Percentiles rank a stretch among this genome's conserved stretches.
Evolutionary conservation across 2,888 invertebrate genomes (phyloP).

Genomic region (Lottia scabra): DNA sequence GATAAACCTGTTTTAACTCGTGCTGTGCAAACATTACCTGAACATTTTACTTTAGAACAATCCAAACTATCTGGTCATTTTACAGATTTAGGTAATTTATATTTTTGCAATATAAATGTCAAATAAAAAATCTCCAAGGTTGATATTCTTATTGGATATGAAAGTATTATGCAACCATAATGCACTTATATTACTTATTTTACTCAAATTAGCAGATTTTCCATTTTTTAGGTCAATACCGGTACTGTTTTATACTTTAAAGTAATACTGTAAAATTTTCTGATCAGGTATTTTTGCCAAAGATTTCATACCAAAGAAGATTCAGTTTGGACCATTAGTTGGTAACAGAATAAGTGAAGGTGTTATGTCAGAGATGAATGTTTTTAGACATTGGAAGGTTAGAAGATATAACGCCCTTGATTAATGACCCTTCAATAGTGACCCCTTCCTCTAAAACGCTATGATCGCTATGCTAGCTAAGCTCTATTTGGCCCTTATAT

Average conservation of each 20-base stretch:
- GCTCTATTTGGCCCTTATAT: no score
- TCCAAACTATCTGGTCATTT: constrained; percentile 28
- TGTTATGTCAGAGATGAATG: constrained; percentile 32
- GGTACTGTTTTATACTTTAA: not conserved
- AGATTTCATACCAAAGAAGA: constrained; percentile 39
- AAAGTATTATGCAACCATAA: no score
- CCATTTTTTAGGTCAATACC: not conserved
- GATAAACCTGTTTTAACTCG: constrained; percentile 48
- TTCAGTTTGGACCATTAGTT: constrained; percentile 57
- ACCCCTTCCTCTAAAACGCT: no score
- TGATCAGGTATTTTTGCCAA: constrained; percentile 53
- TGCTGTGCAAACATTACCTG: constrained; percentile 51
- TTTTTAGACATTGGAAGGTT: constrained; percentile 40
- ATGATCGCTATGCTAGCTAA: no score
- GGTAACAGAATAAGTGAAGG: constrained; percentile 37
- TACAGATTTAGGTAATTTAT: constrained; percentile 30
- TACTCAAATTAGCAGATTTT: no score
- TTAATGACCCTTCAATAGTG: no score
- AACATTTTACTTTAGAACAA: constrained; percentile 39
- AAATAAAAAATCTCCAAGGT: no score
- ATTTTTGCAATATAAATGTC: not conserved
- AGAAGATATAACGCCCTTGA: no score
- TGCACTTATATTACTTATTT: not conserved
- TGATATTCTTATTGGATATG: no score
- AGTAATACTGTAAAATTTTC: not conserved